Base-by-base conservation (phyloP, 2,888 invertebrate species). In the Resseliella maxima region DNA sequence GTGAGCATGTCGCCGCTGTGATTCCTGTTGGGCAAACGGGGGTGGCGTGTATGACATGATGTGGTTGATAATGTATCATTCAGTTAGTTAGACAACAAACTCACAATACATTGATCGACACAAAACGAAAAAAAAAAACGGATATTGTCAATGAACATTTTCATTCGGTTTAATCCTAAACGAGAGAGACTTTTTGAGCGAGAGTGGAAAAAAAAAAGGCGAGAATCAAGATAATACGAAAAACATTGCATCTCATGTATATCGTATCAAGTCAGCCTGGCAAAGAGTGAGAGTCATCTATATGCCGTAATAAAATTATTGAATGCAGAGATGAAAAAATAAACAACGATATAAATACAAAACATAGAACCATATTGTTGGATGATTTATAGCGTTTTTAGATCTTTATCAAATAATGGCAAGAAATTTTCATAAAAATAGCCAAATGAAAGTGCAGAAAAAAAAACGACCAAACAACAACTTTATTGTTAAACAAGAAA, bases 321-420 rank as follows among this genome's bases (percentile, higher is more conserved):
- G 72, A 72, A 31, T 72, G 72, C 31, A 72, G 2, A 72, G 15
- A 10, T 15, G 31, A 35, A 15, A 31, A 31, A 72, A 15, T 2
- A 59, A 15, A 72, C 12, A 10, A 72, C 31, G 0, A 72, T 72
- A 15, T 72, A 72, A 72, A 72, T 72, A 72, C 31, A 72, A 27
- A 27, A 72, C 31, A 72, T 31, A 72, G 31, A 35, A 72, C 72
- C 72, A 72, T 72, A 72, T 72, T 72, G 72, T 35, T 15, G 8
- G 31, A 72, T 72, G 72, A 72, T 72, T 72, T 72, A 72, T 72
- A 72, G 72, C 72, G 31, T 72, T 72, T 72, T 72, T 31, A 27
- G 72, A 72, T 72, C 72, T 72, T 72, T 72, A 72, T 72, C 72
- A 72, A 72, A 72, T 72, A 72, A 72, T 72, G 72, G 72, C 72